Base-by-base conservation (phyloP, 2,888 invertebrate genomes). In the Rhorus exstirpatorius region DNA sequence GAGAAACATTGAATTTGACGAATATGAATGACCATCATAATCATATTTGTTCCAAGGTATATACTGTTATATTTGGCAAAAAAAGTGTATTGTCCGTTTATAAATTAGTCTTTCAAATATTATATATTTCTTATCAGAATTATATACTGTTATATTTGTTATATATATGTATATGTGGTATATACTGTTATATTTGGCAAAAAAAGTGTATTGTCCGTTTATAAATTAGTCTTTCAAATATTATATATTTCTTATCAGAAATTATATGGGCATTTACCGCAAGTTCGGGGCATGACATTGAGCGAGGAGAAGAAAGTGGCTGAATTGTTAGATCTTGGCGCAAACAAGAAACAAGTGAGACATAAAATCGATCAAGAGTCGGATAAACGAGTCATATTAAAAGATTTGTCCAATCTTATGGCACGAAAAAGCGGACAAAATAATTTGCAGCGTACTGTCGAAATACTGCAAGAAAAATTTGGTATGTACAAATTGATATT, bases 31-130 rank as follows among this genome's bases (percentile, higher is more conserved):
- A 19, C 21, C 7, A 17, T 0, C 51, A 51, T 8, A 51, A 21
- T 51, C 51, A 51, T 14, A 4, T 51, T 19, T 51, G 51, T 19
- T 51, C 51, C 10, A 19, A 51, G 51, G 51, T 53, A 49, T 49
- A 19, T 1, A 12, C 24, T 53, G 51, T 21, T 10, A 21, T 0
- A 53, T 53, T 12, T 21, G 24, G 21, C 7, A 4, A 12, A 53
- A 21, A 51, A 31, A 31, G 31, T 51, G 7, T 8, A 10, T 21
- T 51, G 4, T 1, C 2, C 8, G 3, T 51, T 0, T 0, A 51
- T 51, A 31, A 31, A 31, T 31, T n/a, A n/a, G 31, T 31, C 6
- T 31, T 6, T 3, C 6, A 31, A 31, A 31, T 31, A 6, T 31
- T 31, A 31, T 1, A 51, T 0, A 46, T 1, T 46, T 49, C 10